Conservation (phyloP, 2,888 invertebrate species). For the Bombylius discolor region DNA sequence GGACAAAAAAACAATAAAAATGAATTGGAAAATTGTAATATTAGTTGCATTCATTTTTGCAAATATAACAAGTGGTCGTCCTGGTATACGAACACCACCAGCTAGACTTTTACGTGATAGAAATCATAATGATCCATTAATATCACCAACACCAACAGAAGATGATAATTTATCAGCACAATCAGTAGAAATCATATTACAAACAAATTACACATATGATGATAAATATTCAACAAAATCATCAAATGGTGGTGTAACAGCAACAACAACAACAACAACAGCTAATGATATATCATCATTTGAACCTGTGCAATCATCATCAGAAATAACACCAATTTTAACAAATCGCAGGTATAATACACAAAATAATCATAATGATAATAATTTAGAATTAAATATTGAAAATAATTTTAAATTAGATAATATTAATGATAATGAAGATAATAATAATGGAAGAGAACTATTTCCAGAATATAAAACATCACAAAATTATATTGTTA, state of each 20-base stretch:
- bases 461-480: slow-evolving; percentile 9
- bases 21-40: slow-evolving; percentile 4
- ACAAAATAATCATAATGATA: no score
- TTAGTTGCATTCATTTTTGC: not conserved
- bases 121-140: not conserved
- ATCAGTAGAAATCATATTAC: not conserved
- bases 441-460: not conserved
- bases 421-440: no score
- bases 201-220: not conserved
- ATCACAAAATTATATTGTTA: slow-evolving; percentile 15
- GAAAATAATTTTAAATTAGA: slow-evolving; percentile 1
- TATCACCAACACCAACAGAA: not conserved
- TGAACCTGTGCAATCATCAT: not conserved
- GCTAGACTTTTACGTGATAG: slow-evolving; percentile 4
- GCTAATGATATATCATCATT: not conserved
- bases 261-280: not conserved
- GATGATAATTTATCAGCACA: not conserved
- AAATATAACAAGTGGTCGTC: not conserved
- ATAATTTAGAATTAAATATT: slow-evolving; percentile 5
- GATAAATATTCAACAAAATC: not conserved
- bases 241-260: not conserved
- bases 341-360: slow-evolving; percentile 12
- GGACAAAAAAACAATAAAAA: not conserved
- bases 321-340: slow-evolving; percentile 3
- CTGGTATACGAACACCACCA: slow-evolving; percentile 11